These are phyloP conservation scores for Neopipo cinnamomea DNA, from an alignment of 2,113 vertebrate species.

Conservation along the genomic window DNA sequence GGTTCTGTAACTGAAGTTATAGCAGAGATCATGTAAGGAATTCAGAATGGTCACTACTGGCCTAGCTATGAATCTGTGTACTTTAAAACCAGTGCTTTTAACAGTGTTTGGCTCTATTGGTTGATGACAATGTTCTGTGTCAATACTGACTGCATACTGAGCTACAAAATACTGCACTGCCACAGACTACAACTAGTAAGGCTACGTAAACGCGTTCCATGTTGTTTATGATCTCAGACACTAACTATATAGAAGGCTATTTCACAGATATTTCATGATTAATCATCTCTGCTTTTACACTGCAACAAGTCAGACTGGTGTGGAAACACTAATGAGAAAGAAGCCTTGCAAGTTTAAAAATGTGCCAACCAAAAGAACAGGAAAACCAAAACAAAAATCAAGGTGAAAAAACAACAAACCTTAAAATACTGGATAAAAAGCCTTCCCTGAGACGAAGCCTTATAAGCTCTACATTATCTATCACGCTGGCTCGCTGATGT, in stretches of 20 bases:
- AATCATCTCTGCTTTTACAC: neutral
- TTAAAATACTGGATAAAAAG: neutral
- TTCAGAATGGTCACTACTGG: neutral
- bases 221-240: neutral
- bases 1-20: neutral
- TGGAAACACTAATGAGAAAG: neutral
- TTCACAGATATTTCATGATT: conserved; percentile 4
- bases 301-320: neutral
- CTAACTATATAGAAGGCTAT: neutral
- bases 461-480: neutral
- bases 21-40: neutral
- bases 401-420: neutral
- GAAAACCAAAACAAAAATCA: neutral
- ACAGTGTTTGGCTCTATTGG: neutral
- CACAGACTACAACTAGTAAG: neutral
- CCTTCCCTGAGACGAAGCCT: neutral
- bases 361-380: neutral
- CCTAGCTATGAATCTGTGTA: neutral
- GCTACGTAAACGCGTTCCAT: neutral
- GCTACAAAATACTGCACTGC: neutral
- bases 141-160: neutral
- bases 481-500: neutral
- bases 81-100: neutral
- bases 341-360: neutral
- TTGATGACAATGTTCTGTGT: neutral